Conservation (phyloP, 2,797 vertebrate species). For the Pristis pectinata region DNA sequence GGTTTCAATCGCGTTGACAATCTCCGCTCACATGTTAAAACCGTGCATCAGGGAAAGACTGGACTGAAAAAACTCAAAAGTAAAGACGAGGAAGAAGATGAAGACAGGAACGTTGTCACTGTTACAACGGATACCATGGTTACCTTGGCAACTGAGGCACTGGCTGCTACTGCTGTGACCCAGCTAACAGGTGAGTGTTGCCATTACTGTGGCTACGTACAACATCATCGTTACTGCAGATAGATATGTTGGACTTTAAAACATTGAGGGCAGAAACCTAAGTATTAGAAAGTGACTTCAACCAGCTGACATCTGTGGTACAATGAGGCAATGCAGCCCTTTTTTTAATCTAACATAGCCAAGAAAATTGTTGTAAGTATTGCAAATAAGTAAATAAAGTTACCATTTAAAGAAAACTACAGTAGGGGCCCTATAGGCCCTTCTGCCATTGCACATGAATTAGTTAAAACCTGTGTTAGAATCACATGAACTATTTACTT, state of each 20-base stretch:
- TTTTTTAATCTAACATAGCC: not conserved
- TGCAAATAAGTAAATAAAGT: too few species aligned
- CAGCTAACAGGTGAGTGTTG: conserved; percentile 79
- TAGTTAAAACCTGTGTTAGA: too few species aligned
- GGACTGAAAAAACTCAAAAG: conserved; percentile 83
- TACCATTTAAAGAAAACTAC: too few species aligned
- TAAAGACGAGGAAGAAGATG: conserved; percentile 56
- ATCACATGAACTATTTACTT: too few species aligned
- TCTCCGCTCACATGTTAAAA: conserved; percentile 92
- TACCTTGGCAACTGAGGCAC: conserved; percentile 77
- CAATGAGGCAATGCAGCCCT: not conserved
- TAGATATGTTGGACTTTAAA: not conserved
- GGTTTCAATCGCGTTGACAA: conserved; percentile 97
- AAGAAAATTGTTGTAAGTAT: not conserved
- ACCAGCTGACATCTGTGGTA: not conserved
- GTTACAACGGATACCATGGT: conserved; percentile 87
- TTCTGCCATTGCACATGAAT: too few species aligned
- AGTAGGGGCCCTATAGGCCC: too few species aligned
- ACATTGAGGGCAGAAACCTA: not conserved
- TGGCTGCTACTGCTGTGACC: conserved; percentile 76
- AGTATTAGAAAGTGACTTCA: not conserved
- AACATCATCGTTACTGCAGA: too few species aligned
- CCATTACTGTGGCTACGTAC: not conserved
- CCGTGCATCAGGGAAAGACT: conserved; percentile 89
- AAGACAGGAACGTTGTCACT: conserved; percentile 84